Percentiles rank a stretch among this genome's conserved stretches.
phyloP scores from a whole-genome alignment of 2,797 vertebrate genomes.

The Sebastes iracundus region DNA sequence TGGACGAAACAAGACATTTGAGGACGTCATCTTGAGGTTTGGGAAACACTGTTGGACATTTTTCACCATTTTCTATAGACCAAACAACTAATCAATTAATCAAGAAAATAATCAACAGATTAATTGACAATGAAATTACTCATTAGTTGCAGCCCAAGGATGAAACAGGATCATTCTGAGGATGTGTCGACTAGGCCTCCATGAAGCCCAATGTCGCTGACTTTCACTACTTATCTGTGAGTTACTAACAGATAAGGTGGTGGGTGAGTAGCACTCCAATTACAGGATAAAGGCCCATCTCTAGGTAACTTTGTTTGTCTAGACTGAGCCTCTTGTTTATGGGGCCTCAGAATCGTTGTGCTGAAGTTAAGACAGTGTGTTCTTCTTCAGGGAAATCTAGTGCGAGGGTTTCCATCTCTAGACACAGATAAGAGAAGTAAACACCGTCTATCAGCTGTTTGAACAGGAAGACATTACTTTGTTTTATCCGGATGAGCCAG shows the following conservation, averaged over 20 bases:
- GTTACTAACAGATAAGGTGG: not conserved
- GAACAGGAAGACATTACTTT: not conserved
- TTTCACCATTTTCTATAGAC: no score
- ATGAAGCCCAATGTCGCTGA: not conserved
- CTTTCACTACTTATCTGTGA: not conserved
- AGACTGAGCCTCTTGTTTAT: not conserved
- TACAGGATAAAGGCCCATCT: not conserved
- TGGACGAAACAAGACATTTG: no score
- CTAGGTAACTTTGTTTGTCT: not conserved
- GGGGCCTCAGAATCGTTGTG: not conserved
- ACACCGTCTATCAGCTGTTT: conserved; percentile 1
- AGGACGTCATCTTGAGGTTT: no score
- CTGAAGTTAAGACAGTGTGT: not conserved
- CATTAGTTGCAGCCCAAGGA: not conserved
- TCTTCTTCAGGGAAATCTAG: not conserved
- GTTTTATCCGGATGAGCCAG: not conserved
- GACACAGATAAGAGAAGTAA: conserved; percentile 24
- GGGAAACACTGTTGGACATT: no score
- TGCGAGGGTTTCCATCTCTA: not conserved
- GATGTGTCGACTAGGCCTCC: not conserved
- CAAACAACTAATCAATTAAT: no score
- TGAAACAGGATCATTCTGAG: not conserved
- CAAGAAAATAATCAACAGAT: no score
- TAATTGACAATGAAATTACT: not conserved
- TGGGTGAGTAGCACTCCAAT: not conserved